Evolutionary conservation across 2,113 vertebrate species (phyloP), one percentile per base, ranked within the genome.

Genomic region (Regulus satrapa): DNA sequence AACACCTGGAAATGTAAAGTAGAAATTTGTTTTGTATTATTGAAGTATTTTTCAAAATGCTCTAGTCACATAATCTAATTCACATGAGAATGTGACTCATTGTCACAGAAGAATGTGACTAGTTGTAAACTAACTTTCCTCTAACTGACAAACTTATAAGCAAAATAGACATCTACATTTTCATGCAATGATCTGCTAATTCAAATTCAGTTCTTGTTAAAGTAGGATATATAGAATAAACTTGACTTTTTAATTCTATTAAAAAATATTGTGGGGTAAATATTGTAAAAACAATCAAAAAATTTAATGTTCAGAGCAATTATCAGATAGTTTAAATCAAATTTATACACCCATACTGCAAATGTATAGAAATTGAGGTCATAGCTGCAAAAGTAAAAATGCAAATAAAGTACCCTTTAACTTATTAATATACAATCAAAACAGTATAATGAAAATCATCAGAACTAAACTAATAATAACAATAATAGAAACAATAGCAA

Each of bases 31-130:
- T 88, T 46, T 52, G 14, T 32, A 26, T 46, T 32, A 25, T 3
- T 64, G 18, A 91, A 81, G 9, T 8, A 34, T 71, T 93, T 93
- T 87, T 74, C 18, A 38, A 49, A 74, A 6, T 18, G 16, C 24
- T 38, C 6, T 3, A 3, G 25, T n/a, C 46, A 52, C 0, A 0
- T 79, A 59, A 49, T 38, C 19, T 28, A 64, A 66, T 36, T 48
- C 28, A n/a, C 21, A 32, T 43, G 19, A 59, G n/a, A 82, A 51
- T 31, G 10, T 61, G 66, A 61, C 21, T 43, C 36, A n/a, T 8
- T 77, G 11, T 40, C 18, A 40, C 18, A 32, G 16, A 11, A 71
- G 40, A 72, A 45, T 36, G 18, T 32, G 41, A 25, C 17, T n/a
- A 73, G 15, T 25, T 56, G 19, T 4, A 15, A 23, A 56, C 5